Evolutionary conservation across 2,888 invertebrate genomes (phyloP), one percentile per base, ranked within the genome.

Genomic region (Bugula neritina): DNA sequence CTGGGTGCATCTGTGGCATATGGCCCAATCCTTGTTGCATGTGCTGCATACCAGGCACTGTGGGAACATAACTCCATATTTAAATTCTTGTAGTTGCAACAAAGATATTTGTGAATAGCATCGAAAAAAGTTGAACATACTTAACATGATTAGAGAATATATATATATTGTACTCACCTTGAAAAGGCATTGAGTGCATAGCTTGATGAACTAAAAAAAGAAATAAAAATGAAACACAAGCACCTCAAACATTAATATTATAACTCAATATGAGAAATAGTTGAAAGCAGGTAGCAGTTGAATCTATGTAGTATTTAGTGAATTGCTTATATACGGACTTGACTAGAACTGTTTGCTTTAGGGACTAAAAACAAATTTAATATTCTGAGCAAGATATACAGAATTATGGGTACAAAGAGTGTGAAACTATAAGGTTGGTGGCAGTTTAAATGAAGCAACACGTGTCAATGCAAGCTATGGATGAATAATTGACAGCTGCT

Each of bases 201-300:
- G 63, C 63, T 31, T 63, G 63, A 63, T 27, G 63, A 63, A 57
- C 57, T 57, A 57, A 57, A 57, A n/a, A n/a, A n/a, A 57, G 57
- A 17, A 57, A 57, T 25, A 57, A 57, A 57, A 57, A n/a, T n/a
- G 57, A 57, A 57, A 17, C 10, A 57, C 5, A 57, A n/a, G n/a
- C n/a, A n/a, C n/a, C n/a, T n/a, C n/a, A n/a, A n/a, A n/a, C n/a
- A n/a, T n/a, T n/a, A n/a, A n/a, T n/a, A n/a, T n/a, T n/a, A n/a
- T n/a, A n/a, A n/a, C n/a, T n/a, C n/a, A n/a, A n/a, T n/a, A n/a
- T n/a, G n/a, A n/a, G n/a, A n/a, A n/a, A n/a, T n/a, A n/a, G n/a
- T n/a, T n/a, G n/a, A n/a, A n/a, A n/a, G n/a, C n/a, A n/a, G n/a
- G n/a, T n/a, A n/a, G n/a, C n/a, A n/a, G n/a, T n/a, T n/a, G n/a